Percentiles rank a stretch among this genome's conserved stretches.
Conservation (phyloP, 2,797 vertebrate species). For the Trematomus bernacchii region DNA sequence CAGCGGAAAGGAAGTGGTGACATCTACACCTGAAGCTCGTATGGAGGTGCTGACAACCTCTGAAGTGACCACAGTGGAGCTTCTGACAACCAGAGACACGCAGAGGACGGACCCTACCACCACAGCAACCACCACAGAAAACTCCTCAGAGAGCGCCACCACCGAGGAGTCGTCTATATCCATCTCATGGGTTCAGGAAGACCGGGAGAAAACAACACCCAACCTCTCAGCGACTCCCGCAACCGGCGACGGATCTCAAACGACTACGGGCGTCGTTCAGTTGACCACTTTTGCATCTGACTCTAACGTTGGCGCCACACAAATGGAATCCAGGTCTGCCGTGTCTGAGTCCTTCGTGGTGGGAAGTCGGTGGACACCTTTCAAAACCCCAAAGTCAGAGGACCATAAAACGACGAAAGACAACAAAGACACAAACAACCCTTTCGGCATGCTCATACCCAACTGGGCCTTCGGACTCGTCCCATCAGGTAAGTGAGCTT, state of each 20-base stretch:
- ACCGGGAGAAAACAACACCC: conserved; percentile 45
- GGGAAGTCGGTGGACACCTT: conserved; percentile 66
- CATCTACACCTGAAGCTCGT: conserved; percentile 40
- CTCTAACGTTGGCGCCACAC: conserved; percentile 44
- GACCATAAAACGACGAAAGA: conserved; percentile 58
- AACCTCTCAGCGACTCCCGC: conserved; percentile 39
- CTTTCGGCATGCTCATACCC: conserved; percentile 62
- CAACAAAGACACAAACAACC: conserved; percentile 57
- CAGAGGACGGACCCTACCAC: conserved; percentile 35
- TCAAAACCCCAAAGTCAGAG: conserved; percentile 60
- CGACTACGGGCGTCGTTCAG: conserved; percentile 27
- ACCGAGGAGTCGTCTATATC: conserved; percentile 69
- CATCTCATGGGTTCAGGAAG: conserved; percentile 71
- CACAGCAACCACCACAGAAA: conserved; percentile 24
- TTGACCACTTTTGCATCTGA: conserved; percentile 49
- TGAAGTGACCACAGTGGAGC: conserved; percentile 53
- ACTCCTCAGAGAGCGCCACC: conserved; percentile 27
- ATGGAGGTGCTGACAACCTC: conserved; percentile 65
- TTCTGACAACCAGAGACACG: conserved; percentile 42
- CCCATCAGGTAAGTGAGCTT: conserved; percentile 79
- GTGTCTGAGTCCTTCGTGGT: conserved; percentile 78
- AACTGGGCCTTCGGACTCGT: conserved; percentile 72
- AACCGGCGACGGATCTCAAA: conserved; percentile 30
- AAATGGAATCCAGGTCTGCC: conserved; percentile 78
- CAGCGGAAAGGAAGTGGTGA: conserved; percentile 35